A percentile compares a stretch with the other conserved stretches of the same genome.
Evolutionary conservation across 1,140 invertebrate species (phyloP).

Genomic region (Cherax quadricarinatus): DNA sequence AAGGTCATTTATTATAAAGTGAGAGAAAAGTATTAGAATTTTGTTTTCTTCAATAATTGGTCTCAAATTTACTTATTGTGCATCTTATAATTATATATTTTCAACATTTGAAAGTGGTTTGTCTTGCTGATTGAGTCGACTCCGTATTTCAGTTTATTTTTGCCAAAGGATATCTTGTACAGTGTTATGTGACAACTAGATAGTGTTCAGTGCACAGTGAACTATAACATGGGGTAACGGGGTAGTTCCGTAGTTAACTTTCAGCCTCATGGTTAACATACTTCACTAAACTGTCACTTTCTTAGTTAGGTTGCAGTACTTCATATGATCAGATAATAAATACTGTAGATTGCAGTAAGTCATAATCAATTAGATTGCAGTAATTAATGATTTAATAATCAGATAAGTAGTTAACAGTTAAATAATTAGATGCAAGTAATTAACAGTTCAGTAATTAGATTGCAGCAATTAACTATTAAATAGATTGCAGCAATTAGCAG

Average conservation of each 20-base stretch:
- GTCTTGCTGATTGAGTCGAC: not conserved
- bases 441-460: too few relatives aligned
- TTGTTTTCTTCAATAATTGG: not conserved
- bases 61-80: not conserved
- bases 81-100: not conserved
- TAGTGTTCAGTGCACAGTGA: slow-evolving; percentile 24
- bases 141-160: not conserved
- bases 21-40: not conserved
- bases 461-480: too few relatives aligned
- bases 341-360: not conserved
- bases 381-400: not conserved
- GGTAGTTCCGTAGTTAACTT: slow-evolving; percentile 4
- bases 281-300: not conserved
- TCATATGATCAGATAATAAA: not conserved
- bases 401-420: too few relatives aligned
- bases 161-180: not conserved
- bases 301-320: not conserved
- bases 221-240: slow-evolving; percentile 13
- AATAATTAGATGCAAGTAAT: too few relatives aligned
- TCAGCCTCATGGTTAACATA: not conserved
- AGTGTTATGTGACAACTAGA: not conserved
- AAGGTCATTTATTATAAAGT: not conserved
- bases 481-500: too few relatives aligned
- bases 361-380: not conserved
- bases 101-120: not conserved